Conservation (phyloP, 2,113 vertebrate species). For the Corythoichthys intestinalis region DNA sequence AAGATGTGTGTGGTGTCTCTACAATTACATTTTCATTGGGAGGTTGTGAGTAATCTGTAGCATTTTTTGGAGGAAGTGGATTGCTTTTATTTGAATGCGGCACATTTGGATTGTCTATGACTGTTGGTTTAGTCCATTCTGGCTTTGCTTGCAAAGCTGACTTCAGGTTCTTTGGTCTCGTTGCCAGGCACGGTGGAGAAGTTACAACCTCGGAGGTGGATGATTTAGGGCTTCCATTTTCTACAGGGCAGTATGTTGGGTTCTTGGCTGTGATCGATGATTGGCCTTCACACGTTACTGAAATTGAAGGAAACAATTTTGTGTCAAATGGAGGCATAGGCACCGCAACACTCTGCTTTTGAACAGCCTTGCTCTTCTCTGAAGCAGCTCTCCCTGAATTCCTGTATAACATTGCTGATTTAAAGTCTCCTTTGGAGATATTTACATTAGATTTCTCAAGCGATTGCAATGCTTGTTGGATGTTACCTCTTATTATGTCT, state of each 20-base stretch:
- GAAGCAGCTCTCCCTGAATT: conserved; percentile 80
- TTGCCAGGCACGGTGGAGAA: conserved; percentile 47
- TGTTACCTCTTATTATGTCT: conserved; percentile 81
- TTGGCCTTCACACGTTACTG: conserved; percentile 80
- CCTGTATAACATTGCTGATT: conserved; percentile 83
- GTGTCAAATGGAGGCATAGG: conserved; percentile 76
- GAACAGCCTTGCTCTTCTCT: conserved; percentile 71
- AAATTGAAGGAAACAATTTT: conserved; percentile 89
- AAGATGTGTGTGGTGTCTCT: conserved; percentile 14
- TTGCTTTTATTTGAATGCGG: conserved; percentile 31
- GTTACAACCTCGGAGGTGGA: conserved; percentile 32
- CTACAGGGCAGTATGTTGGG: conserved; percentile 48
- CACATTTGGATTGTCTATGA: conserved; percentile 40
- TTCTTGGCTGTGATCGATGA: conserved; percentile 57
- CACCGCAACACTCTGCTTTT: conserved; percentile 73
- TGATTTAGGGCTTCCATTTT: conserved; percentile 49
- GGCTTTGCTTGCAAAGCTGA: conserved; percentile 68
- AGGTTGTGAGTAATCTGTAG: conserved; percentile 15
- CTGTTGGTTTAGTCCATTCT: conserved; percentile 46
- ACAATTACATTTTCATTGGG: background rate
- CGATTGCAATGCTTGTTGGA: conserved; percentile 78
- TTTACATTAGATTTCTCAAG: conserved; percentile 86
- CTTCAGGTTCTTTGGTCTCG: conserved; percentile 54
- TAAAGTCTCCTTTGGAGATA: conserved; percentile 87
- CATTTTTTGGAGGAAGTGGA: conserved; percentile 36